Base-by-base conservation (phyloP, 2,797 vertebrate genomes). In the Hapalemur alaotrensis region DNA sequence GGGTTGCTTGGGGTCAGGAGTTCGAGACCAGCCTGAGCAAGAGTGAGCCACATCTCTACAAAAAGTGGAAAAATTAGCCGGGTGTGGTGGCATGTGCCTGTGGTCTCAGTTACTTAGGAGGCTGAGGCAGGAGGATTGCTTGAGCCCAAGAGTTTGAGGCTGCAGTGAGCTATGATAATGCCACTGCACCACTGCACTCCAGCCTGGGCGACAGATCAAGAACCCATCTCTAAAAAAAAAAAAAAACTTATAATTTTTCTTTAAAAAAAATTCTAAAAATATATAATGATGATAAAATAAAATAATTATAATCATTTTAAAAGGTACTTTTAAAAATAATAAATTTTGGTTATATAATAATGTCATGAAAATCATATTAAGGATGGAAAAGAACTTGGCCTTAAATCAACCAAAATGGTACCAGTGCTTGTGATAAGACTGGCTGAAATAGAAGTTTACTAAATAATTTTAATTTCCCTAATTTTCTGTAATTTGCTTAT, bases 51-150 rank as follows among this genome's bases (percentile, higher is more conserved):
- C 28, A 18, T 46, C 43, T 30, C 28, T 46, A 46, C 72, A 10
- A 73, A 73, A 46, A 73, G 30, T 46, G 10, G 12, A 73, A 46
- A 46, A 46, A 73, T 25, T 18, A 73, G 41, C 43, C 4, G 2
- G 41, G 14, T 0, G 1, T 73, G 25, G 15, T 46, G 70, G 70
- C 1, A 0, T 2, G 2, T 41, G 43, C 14, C 70, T 46, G 2
- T 73, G 30, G 28, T 73, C 70, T 14, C 70, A 30, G 70, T 14
- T 46, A 46, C 14, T 17, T 2, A 25, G 70, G 25, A 46, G 25
- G 28, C 25, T 46, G 41, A 73, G 70, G 15, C 14, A 46, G 70
- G 4, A 9, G 14, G 43, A 73, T 30, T 8, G 7, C 70, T 30
- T 30, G 41, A 46, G 8, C 70, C 41, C 1, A 2, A 4, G 25